Base-by-base conservation (phyloP, 2,888 invertebrate genomes). In the Zygogramma bicolorata region DNA sequence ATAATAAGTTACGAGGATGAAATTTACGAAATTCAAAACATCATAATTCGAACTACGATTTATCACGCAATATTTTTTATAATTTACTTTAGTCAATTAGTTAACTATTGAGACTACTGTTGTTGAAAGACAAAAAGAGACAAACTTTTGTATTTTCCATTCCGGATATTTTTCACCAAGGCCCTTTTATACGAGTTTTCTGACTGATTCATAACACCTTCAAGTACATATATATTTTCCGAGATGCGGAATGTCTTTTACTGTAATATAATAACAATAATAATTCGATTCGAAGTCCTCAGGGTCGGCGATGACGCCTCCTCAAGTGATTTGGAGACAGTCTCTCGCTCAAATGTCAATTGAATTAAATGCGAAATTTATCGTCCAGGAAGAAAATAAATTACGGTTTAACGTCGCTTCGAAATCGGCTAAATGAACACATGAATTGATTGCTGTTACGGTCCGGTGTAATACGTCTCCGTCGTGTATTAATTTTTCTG, bases 341-440 rank as follows among this genome's bases (percentile, higher is more conserved):
- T 22, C 46, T 22, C 46, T 46, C 46, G 46, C 3, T 46, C 8
- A n/a, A 27, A 27, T n/a, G 13, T 27, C 15, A 53, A 53, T 53
- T 53, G 53, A 53, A 53, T 53, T 53, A 13, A 53, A 53, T 53
- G 25, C n/a, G 53, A n/a, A 22, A 53, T 53, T 53, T 53, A 53
- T 53, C n/a, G 27, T 53, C 10, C 53, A 53, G 53, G 53, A 53
- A 53, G 27, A 53, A 53, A 22, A 53, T 53, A 25, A 53, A 53
- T 53, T 25, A 53, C 27, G n/a, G n/a, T 53, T 53, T 53, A n/a
- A 53, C 25, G 27, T 53, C 53, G 10, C 13, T 25, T 53, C 4
- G 25, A 53, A 22, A 5, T 7, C n/a, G 4, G n/a, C 27, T 25
- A 20, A 46, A 46, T 20, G 20, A 46, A 46, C 20, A 46, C 10